Evolutionary conservation across 2,888 invertebrate species (phyloP), one percentile per base, ranked within the genome.

Genomic region (Clusia tigrina): DNA sequence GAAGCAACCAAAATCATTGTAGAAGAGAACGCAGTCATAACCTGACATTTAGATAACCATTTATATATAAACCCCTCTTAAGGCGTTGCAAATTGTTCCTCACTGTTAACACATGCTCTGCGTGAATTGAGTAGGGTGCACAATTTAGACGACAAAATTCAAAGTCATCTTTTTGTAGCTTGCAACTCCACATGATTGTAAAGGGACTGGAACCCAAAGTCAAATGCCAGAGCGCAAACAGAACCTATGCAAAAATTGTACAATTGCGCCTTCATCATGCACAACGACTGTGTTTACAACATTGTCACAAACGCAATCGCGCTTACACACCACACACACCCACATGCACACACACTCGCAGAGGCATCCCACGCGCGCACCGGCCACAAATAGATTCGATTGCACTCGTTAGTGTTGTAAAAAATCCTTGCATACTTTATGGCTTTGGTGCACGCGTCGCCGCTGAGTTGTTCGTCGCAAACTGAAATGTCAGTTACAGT

Each of bases 321-420:
- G 12, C 24, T 9, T n/a, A n/a, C n/a, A n/a, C n/a, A n/a, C n/a
- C 48, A 48, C 5, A 15, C 48, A 9, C 22, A 20, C 48, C 18
- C 20, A 48, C 48, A 48, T 9, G 22, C 48, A 48, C 20, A 48
- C 48, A 48, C n/a, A 42, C 32, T 12, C 6, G 12, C 32, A 32
- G 32, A 32, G 6, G 12, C 6, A 32, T 32, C 6, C 6, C 6
- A 6, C 6, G 12, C 6, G 32, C 32, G 32, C 32, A 9, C 32
- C 22, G 22, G 32, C 6, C 42, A n/a, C 42, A 42, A 25, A 55
- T n/a, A 38, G 18, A 55, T 55, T 55, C 38, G 55, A 55, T 55
- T 55, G 38, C 55, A 38, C 55, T 55, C 55, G 42, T 55, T 55
- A 38, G 38, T 20, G 32, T 55, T 55, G 38, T 55, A 55, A 55